These are phyloP conservation scores for Nyctereutes procyonoides DNA, from an alignment of 2,113 vertebrate genomes.

Conservation along the genomic window DNA sequence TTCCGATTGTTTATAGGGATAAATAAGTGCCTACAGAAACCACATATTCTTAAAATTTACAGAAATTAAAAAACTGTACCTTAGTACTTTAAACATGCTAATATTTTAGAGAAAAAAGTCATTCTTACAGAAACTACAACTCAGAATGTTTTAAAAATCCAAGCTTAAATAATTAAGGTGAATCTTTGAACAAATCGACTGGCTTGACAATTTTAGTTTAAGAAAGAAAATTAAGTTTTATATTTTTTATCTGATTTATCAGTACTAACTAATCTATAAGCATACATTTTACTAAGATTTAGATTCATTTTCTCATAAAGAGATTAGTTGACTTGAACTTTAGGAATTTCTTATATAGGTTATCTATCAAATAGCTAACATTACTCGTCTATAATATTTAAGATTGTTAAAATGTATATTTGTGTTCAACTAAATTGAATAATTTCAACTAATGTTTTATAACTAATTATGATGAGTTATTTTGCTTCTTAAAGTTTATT, in stretches of 20 bases:
- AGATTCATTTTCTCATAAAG: background rate
- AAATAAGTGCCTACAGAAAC: background rate
- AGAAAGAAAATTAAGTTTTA: background rate
- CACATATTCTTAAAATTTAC: background rate
- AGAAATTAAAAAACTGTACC: background rate
- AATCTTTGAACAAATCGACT: background rate
- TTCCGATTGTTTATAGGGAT: background rate
- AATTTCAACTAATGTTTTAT: background rate
- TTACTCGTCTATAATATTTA: background rate
- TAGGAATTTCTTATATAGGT: background rate
- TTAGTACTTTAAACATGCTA: background rate
- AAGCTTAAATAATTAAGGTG: background rate
- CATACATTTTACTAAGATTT: background rate
- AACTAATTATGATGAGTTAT: too few relatives aligned
- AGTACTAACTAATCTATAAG: background rate
- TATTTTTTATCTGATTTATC: background rate
- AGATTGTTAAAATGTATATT: background rate
- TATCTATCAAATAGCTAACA: background rate
- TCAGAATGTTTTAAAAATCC: background rate
- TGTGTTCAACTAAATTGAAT: background rate
- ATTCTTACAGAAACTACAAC: background rate
- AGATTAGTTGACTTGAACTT: background rate
- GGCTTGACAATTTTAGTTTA: background rate
- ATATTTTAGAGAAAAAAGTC: background rate
- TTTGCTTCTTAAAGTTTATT: too few relatives aligned